A percentile compares a stretch with the other conserved stretches of the same genome.
phyloP scores from a whole-genome alignment of 2,797 vertebrate species.

The Coccyzus lansbergi region DNA sequence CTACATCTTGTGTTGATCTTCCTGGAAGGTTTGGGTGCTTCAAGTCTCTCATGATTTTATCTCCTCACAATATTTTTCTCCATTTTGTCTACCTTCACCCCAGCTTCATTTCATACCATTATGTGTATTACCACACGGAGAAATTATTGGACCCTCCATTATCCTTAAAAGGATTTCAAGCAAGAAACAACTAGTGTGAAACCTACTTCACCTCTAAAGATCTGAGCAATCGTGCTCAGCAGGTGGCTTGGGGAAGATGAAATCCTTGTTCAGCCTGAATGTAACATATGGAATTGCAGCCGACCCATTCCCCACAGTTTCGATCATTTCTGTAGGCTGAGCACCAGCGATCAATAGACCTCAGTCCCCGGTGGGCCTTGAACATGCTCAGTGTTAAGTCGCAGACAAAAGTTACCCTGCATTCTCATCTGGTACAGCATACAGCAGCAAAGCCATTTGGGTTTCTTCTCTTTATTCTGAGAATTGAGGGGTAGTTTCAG shows the following conservation, averaged over 20 bases:
- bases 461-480: background rate
- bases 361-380: background rate
- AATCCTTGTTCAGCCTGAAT: conserved; percentile 11
- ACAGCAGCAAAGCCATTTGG: background rate
- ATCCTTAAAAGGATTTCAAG: conserved; percentile 11
- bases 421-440: background rate
- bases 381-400: background rate
- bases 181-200: background rate
- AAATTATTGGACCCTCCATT: background rate
- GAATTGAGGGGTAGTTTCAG: background rate
- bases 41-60: background rate
- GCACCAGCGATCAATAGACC: conserved; percentile 19
- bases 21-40: background rate
- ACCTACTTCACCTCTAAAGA: conserved; percentile 19
- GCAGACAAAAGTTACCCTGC: background rate
- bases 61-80: background rate
- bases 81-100: background rate
- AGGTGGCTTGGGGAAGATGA: background rate
- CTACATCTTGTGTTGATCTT: background rate
- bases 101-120: background rate
- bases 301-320: background rate
- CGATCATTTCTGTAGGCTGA: background rate
- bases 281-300: background rate
- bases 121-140: background rate
- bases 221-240: conserved; percentile 26